A percentile compares a stretch with the other conserved stretches of the same genome.
Evolutionary conservation across 2,797 vertebrate genomes (phyloP).

Genomic region (Tokudaia tokunoshimensis): DNA sequence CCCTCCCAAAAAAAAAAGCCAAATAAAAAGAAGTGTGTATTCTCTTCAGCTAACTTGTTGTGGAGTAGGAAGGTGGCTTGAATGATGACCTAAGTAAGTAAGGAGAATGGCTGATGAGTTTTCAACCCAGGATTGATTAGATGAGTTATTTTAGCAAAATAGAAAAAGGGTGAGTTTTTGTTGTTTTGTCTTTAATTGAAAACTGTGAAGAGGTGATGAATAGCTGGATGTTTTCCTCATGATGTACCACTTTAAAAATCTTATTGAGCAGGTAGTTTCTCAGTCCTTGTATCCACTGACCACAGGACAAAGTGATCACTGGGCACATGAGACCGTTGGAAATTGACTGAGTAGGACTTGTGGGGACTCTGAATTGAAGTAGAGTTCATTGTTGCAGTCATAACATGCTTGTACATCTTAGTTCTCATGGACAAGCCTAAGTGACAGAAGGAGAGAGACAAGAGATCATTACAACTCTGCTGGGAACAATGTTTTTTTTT

Average conservation of each 20-base stretch:
- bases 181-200: slow-evolving; percentile 1
- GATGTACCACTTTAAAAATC: background rate
- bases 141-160: background rate
- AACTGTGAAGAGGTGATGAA: background rate
- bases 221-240: no score
- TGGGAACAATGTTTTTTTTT: background rate
- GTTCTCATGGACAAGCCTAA: background rate
- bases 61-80: slow-evolving; percentile 30
- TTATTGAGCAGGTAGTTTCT: background rate
- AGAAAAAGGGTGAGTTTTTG: background rate
- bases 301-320: background rate
- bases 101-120: background rate
- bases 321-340: background rate
- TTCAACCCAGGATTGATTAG: slow-evolving; percentile 2
- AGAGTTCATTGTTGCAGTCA: background rate
- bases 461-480: background rate
- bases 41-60: background rate
- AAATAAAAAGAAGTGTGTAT: background rate
- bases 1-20: background rate
- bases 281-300: background rate
- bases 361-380: background rate
- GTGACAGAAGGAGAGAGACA: background rate
- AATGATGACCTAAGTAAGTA: background rate
- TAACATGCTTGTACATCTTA: background rate
- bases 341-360: background rate